Evolutionary conservation across 2,888 invertebrate genomes (phyloP).

Genomic region (Myopa testacea): DNA sequence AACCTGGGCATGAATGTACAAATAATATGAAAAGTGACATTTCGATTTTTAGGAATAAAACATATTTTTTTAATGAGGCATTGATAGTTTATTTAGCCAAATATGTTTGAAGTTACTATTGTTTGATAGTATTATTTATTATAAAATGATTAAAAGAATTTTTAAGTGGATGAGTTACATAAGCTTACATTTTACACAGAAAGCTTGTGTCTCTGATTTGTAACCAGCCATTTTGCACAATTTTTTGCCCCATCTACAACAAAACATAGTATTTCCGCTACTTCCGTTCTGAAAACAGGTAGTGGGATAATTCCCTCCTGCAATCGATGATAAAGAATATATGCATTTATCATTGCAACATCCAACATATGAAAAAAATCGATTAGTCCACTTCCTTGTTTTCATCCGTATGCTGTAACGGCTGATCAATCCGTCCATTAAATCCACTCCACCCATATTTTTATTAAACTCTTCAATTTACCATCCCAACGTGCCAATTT

Average conservation of each 20-base stretch:
- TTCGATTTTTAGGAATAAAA: too few relatives aligned
- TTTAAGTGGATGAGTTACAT: background rate
- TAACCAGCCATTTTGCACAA: too few relatives aligned
- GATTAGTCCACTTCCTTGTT: constrained; percentile 22
- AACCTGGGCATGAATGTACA: too few relatives aligned
- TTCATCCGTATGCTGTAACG: constrained; percentile 36
- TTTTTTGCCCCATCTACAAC: too few relatives aligned
- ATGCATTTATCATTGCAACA: constrained; percentile 36
- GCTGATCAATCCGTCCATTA: constrained; percentile 36
- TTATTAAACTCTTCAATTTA: constrained; percentile 4
- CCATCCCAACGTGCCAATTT: constrained; percentile 22
- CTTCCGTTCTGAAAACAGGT: background rate
- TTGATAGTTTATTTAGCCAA: too few relatives aligned
- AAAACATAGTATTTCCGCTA: constrained; percentile 17
- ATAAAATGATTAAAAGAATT: background rate
- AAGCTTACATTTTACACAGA: too few relatives aligned
- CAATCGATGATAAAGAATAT: constrained; percentile 21
- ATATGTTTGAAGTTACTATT: too few relatives aligned
- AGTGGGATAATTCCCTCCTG: background rate
- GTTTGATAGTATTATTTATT: too few relatives aligned
- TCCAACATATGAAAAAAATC: constrained; percentile 37
- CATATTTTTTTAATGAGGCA: too few relatives aligned
- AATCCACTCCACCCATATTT: constrained; percentile 38
- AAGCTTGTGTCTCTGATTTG: too few relatives aligned
- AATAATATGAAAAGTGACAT: too few relatives aligned